A percentile compares a stretch with the other conserved stretches of the same genome.
phyloP scores from a whole-genome alignment of 1,140 invertebrate species.

The Batillaria attramentaria region DNA sequence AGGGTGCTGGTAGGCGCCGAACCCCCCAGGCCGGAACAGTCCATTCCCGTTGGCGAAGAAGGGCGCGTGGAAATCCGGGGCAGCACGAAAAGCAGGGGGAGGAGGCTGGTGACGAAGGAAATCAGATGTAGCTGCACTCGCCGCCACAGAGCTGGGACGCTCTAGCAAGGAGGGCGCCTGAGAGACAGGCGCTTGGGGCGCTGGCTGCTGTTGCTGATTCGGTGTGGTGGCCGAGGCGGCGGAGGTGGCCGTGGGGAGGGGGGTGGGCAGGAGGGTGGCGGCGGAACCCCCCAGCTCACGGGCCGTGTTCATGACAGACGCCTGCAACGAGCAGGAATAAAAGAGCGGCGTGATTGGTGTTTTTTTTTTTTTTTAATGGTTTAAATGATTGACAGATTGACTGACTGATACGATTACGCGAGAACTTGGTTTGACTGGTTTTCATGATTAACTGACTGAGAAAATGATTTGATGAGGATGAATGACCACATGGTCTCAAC shows the following conservation, averaged over 20 bases:
- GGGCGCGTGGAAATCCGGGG: constrained; percentile 53
- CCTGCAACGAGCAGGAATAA: constrained; percentile 48
- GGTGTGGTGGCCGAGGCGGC: constrained; percentile 36
- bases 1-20: constrained; percentile 64
- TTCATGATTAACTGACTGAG: no score
- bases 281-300: constrained; percentile 34
- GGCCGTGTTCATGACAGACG: constrained; percentile 49
- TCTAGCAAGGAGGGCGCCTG: constrained; percentile 40
- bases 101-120: constrained; percentile 64
- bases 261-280: constrained; percentile 47
- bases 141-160: constrained; percentile 56
- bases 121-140: constrained; percentile 55
- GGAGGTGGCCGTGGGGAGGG: constrained; percentile 39
- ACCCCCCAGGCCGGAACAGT: constrained; percentile 58
- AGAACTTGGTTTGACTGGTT: no score
- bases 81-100: constrained; percentile 57
- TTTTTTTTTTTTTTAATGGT: no score
- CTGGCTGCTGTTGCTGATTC: constrained; percentile 61
- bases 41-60: constrained; percentile 70
- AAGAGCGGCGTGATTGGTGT: neutral
- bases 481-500: no score
- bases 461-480: no score
- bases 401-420: no score
- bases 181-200: constrained; percentile 54
- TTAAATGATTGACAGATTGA: no score